These are phyloP conservation scores for Anguilla anguilla DNA, from an alignment of 2,797 vertebrate species.

Conservation along the genomic window DNA sequence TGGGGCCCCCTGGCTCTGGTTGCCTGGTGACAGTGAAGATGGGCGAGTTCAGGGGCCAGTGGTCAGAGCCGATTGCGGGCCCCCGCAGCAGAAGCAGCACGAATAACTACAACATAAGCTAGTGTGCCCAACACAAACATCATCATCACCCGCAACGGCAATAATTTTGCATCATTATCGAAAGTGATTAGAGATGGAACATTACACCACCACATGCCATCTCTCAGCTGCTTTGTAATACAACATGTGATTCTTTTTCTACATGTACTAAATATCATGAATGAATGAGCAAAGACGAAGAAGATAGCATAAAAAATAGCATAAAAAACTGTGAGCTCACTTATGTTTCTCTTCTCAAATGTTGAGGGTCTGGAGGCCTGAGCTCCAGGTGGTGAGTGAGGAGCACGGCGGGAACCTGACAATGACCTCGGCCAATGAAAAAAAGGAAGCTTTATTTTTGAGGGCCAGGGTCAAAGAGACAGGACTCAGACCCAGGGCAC, in stretches of 20 bases:
- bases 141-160: constrained; percentile 11
- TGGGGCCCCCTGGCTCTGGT: neutral
- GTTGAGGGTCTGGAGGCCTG: neutral
- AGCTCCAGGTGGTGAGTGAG: neutral
- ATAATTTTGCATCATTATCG: constrained; percentile 27
- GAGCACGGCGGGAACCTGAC: neutral
- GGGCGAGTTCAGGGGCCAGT: neutral
- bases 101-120: constrained; percentile 20
- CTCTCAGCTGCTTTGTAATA: constrained; percentile 1
- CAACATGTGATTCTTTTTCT: neutral
- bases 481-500: neutral
- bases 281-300: neutral
- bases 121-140: constrained; percentile 24
- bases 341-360: neutral
- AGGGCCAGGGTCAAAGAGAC: neutral
- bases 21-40: neutral
- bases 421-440: neutral
- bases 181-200: constrained; percentile 26
- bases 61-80: neutral
- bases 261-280: neutral
- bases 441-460: neutral
- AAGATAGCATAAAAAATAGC: neutral
- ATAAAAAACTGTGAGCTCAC: neutral
- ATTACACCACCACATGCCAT: constrained; percentile 27
- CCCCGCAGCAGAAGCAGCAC: neutral